These are phyloP conservation scores for Tillus elongatus DNA, from an alignment of 2,888 invertebrate genomes.

Conservation along the genomic window DNA sequence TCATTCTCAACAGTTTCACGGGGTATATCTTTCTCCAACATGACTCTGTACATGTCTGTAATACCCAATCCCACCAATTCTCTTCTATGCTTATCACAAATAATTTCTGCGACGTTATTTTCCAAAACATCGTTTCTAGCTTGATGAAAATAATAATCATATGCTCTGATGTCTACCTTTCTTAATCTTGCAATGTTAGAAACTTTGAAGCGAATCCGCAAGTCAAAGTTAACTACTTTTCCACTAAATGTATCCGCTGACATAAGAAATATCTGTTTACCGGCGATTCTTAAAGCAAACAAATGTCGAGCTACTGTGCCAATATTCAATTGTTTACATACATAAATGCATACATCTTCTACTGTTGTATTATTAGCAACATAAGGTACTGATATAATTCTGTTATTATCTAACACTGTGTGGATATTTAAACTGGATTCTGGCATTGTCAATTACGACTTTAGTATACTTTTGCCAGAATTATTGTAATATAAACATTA, in stretches of 20 bases:
- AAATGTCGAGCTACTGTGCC: conserved; percentile 68
- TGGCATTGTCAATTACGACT: too few relatives aligned
- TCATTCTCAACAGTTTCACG: conserved; percentile 63
- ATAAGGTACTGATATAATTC: conserved; percentile 22
- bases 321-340: conserved; percentile 65
- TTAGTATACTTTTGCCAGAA: too few relatives aligned
- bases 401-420: too few relatives aligned
- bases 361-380: conserved; percentile 40
- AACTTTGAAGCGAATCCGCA: conserved; percentile 72
- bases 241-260: conserved; percentile 49
- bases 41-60: conserved; percentile 77
- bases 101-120: conserved; percentile 69
- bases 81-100: conserved; percentile 66
- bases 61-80: conserved; percentile 78
- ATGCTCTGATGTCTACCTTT: conserved; percentile 63
- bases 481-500: too few relatives aligned
- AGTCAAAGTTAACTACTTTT: conserved; percentile 53
- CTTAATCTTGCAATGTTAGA: conserved; percentile 54
- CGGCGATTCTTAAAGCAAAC: conserved; percentile 63
- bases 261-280: conserved; percentile 59
- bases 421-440: too few relatives aligned
- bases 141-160: conserved; percentile 81
- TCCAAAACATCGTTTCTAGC: conserved; percentile 71
- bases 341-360: conserved; percentile 61
- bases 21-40: conserved; percentile 62